Base-by-base conservation (phyloP, 1,140 invertebrate genomes). In the Drosophila sulfurigaster region DNA sequence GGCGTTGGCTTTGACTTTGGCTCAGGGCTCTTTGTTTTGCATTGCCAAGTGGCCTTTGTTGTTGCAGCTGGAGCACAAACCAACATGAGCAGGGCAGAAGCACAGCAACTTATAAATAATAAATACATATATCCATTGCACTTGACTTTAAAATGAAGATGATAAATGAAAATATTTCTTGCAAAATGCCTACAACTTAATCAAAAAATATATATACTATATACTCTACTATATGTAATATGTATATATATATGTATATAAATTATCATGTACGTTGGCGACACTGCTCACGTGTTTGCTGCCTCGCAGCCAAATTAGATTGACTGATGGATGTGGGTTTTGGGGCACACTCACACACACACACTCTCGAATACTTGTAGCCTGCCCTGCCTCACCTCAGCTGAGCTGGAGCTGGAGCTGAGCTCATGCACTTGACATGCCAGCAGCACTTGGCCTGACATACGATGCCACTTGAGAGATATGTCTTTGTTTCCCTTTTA, bases 391-490 rank as follows among this genome's bases (percentile, higher is more conserved):
- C 70, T 75, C 25, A 48, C 10, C 52, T 51, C 56, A 68, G 35
- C 46, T 62, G 32, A 54, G 28, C 7, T 54, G n/a, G n/a, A 54
- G 25, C 15, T 30, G 28, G 11, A 41, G 13, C 46, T 57, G 43
- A 69, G 68, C 73, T 69, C 77, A 56, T 88, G 83, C 80, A 75
- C 81, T 82, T 88, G 83, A 87, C 83, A 88, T 76, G 78, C 62
- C 68, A 70, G 41, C 48, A 63, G 69, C 72, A 75, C 58, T 76
- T 72, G 74, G 70, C 81, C 76, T 88, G 83, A 88, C 83, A 88
- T 88, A 88, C 85, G 83, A 88, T 88, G 85, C 83, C 83, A 88
- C 83, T 88, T 89, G 78, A 85, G 58, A 73, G 83, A 89, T 88
- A 89, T 89, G 83, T 83, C 83, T 89, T 87, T 83, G 83, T 88